A percentile compares a stretch with the other conserved stretches of the same genome.
Conservation (phyloP, 2,113 vertebrate genomes). For the Lucifuga dentata region DNA sequence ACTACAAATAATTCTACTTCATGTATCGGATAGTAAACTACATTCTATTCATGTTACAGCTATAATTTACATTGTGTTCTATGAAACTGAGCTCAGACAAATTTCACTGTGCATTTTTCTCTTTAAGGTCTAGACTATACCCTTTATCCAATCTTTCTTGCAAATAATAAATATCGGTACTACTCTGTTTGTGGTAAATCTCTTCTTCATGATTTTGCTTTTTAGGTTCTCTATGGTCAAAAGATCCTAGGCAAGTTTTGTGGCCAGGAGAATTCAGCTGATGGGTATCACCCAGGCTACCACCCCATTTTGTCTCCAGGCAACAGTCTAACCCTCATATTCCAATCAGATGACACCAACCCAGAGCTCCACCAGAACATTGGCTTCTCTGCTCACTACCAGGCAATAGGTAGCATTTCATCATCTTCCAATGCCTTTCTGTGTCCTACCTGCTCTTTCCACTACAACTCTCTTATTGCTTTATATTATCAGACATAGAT, state of each 20-base stretch:
- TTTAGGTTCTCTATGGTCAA: constrained; percentile 86
- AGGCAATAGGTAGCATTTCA: constrained; percentile 84
- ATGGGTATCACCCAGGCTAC: constrained; percentile 82
- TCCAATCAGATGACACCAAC: constrained; percentile 88
- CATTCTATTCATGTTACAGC: no score
- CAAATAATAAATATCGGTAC: no score
- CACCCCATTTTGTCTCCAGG: constrained; percentile 84
- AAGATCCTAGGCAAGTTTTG: constrained; percentile 89
- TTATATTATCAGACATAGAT: constrained; percentile 71
- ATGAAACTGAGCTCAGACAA: no score
- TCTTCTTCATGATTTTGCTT: neutral
- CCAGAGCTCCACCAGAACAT: constrained; percentile 79
- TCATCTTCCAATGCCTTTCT: neutral
- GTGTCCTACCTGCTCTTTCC: neutral
- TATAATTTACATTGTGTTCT: no score
- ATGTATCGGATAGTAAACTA: no score
- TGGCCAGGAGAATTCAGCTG: constrained; percentile 82
- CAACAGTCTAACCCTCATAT: constrained; percentile 86
- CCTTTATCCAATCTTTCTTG: no score
- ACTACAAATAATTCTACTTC: no score
- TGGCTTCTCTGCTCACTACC: constrained; percentile 91
- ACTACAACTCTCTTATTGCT: neutral
- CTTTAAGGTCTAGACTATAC: no score
- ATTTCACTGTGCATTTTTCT: no score
- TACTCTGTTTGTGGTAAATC: no score